Percentiles rank a stretch among this genome's conserved stretches.
Evolutionary conservation across 2,888 invertebrate species (phyloP).

Genomic region (Synanthedon formicaeformis): DNA sequence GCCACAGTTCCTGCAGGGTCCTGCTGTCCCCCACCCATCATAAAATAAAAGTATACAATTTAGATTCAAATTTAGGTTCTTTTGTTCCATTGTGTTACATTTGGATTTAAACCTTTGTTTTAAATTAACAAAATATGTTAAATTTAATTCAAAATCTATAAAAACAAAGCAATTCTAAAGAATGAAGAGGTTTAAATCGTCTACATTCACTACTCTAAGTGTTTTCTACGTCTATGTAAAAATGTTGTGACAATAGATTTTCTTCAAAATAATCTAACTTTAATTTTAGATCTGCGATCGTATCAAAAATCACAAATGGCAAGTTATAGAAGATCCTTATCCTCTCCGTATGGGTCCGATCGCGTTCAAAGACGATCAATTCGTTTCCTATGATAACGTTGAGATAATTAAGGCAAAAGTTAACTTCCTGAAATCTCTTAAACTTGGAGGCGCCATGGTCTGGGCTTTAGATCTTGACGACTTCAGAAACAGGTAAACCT

Average conservation of each 20-base stretch:
- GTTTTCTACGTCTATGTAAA: too few relatives aligned
- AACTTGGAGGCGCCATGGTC: slow-evolving; percentile 89
- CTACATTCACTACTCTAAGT: too few relatives aligned
- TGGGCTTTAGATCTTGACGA: slow-evolving; percentile 93
- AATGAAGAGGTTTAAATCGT: too few relatives aligned
- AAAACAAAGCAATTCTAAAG: too few relatives aligned
- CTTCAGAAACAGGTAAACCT: slow-evolving; percentile 73
- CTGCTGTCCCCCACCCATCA: too few relatives aligned
- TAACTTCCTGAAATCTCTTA: slow-evolving; percentile 79
- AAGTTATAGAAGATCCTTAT: slow-evolving; percentile 81
- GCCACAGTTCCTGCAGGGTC: too few relatives aligned
- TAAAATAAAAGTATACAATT: too few relatives aligned
- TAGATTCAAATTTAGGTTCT: too few relatives aligned
- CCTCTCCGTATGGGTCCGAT: slow-evolving; percentile 85
- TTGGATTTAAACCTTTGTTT: too few relatives aligned
- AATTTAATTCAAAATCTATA: too few relatives aligned
- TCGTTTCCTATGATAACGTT: slow-evolving; percentile 91
- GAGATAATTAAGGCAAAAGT: slow-evolving; percentile 85
- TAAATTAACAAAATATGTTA: too few relatives aligned
- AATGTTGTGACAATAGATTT: not conserved
- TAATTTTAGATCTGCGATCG: slow-evolving; percentile 80
- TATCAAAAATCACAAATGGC: slow-evolving; percentile 82
- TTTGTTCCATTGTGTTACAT: too few relatives aligned
- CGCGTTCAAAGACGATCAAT: slow-evolving; percentile 87
- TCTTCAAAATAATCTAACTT: not conserved